phyloP scores from a whole-genome alignment of 35 echinoderm and acorn worm genomes.

The Apostichopus japonicus region DNA sequence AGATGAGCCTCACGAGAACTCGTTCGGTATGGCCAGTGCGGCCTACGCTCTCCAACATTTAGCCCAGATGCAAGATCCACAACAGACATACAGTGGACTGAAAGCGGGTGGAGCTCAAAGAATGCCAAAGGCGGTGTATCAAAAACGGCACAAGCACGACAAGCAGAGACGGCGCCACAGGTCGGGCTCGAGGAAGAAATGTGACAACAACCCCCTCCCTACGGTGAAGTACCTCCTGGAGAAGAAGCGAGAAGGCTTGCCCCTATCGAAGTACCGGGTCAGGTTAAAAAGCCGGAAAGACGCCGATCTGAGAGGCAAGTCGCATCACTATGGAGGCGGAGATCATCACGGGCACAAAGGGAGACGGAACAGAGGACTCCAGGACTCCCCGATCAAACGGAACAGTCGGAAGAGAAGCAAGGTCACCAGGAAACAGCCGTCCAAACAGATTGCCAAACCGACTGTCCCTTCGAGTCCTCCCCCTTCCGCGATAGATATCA shows the following conservation, averaged over 20 bases:
- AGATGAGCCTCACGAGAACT: neutral
- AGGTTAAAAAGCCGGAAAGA: neutral
- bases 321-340: neutral
- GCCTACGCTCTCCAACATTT: constrained; percentile 33
- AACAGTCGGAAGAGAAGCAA: neutral
- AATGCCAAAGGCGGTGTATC: neutral
- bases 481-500: neutral
- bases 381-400: neutral
- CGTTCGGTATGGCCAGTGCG: constrained; percentile 9
- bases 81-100: neutral
- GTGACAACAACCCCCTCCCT: neutral
- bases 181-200: constrained; percentile 17
- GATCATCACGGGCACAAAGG: neutral
- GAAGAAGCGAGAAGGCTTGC: constrained; percentile 24
- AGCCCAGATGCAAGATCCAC: constrained; percentile 29
- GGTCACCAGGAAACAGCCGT: neutral
- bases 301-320: neutral
- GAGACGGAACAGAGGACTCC: neutral
- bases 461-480: neutral
- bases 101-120: neutral
- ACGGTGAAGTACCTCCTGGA: constrained; percentile 34
- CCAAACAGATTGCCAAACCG: neutral
- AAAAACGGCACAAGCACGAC: neutral
- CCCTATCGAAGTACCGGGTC: neutral
- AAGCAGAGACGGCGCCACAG: constrained; percentile 3